Conservation (phyloP, 2,888 invertebrate genomes). For the Onchidella celtica region DNA sequence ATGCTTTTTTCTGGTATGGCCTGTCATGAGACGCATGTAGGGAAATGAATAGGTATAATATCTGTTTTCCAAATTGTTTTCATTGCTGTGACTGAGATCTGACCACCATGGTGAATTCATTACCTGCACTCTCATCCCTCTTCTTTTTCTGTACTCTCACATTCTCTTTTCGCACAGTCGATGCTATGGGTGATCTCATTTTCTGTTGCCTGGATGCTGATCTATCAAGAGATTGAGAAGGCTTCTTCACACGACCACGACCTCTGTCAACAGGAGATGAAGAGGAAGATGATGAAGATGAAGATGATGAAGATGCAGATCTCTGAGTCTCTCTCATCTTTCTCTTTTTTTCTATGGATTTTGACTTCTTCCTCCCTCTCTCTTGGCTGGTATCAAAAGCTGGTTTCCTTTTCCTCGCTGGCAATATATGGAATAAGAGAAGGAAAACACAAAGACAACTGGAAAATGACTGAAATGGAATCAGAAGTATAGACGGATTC, state of each 20-base stretch:
- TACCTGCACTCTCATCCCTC: slow-evolving; percentile 23
- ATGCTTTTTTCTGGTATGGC: too few species aligned
- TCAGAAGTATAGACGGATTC: too few species aligned
- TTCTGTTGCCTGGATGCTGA: neutral
- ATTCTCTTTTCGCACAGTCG: slow-evolving; percentile 17
- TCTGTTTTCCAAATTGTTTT: too few species aligned
- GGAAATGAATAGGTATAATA: too few species aligned
- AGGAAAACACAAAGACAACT: too few species aligned
- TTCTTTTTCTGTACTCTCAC: slow-evolving; percentile 28
- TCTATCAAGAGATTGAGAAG: neutral
- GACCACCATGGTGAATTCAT: too few species aligned
- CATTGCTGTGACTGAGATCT: too few species aligned
- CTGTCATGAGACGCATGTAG: too few species aligned
- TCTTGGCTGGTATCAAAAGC: neutral
- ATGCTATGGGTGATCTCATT: neutral
- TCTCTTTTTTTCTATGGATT: slow-evolving; percentile 36
- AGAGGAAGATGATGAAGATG: slow-evolving; percentile 36
- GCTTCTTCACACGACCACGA: neutral
- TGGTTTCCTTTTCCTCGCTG: slow-evolving; percentile 31
- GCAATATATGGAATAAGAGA: neutral
- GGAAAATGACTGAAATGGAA: too few species aligned
- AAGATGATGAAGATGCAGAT: slow-evolving; percentile 16
- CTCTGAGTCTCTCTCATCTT: neutral
- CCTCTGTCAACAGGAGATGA: slow-evolving; percentile 1
- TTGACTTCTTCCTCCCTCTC: slow-evolving; percentile 38